Base-by-base conservation (phyloP, 2,888 invertebrate species). In the Drosophila phalerata region DNA sequence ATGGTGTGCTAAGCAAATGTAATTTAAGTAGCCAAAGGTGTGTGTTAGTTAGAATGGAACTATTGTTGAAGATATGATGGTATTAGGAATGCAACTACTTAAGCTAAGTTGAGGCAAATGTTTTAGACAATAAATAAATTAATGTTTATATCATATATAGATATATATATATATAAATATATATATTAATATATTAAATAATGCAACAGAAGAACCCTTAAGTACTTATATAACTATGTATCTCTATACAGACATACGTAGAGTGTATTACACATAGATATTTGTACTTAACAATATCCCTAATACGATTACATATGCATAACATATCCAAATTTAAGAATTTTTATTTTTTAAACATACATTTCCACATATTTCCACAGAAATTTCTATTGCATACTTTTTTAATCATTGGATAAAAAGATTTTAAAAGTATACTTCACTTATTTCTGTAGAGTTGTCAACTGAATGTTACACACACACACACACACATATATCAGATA, bases 101-200 rank as follows among this genome's bases (percentile, higher is more conserved):
- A 57, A 62, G 49, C 43, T 56, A 68, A 72, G 65, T 56, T 38
- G 69, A 74, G 82, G 82, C 73, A 85, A 80, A 88, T 73, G 84
- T 85, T 88, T 88, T 88, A 88, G 88, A 88, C 88, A 88, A 88
- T 88, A 88, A 83, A 82, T 80, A 86, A 77, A 80, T 74, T 77
- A 86, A 85, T 76, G 68, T 76, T 77, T 78, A 78, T 73, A 69
- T 62, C 63, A 17, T 51, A 42, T 28, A 71, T 64, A 64, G 42
- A 34, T 28, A 28, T 28, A 28, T 28, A 5, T 6, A 28, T 8
- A 6, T 6, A 6, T 28, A 25, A 42, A 30, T 11, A 28, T 47
- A 47, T 25, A 19, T 5, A 34, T 34, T 13, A 11, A 13, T 3
- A 11, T 34, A 13, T 9, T n/a, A 22, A 17, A 60, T 45, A 22